Percentiles rank a stretch among this genome's conserved stretches.
Evolutionary conservation across 2,888 invertebrate genomes (phyloP).

Genomic region (Oxycera nigricornis): DNA sequence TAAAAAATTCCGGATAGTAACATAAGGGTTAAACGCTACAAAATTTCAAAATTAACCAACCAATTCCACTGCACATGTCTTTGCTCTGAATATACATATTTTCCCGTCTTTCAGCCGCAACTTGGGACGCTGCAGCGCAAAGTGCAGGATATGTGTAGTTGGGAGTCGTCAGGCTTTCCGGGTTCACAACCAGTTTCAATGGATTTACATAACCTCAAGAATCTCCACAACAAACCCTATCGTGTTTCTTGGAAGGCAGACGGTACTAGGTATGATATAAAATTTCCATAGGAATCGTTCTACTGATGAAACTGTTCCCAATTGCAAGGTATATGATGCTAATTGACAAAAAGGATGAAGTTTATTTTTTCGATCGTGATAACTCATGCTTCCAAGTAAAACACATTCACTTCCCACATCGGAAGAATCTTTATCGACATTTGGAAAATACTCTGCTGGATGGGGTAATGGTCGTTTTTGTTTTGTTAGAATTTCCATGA

Average conservation of each 20-base stretch:
- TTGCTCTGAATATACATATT: too few species aligned
- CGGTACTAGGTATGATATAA: conserved; percentile 76
- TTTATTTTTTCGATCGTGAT: conserved; percentile 96
- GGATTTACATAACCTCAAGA: conserved; percentile 79
- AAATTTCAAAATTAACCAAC: too few species aligned
- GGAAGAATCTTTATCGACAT: conserved; percentile 74
- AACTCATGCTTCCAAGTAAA: conserved; percentile 88
- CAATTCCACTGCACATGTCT: too few species aligned
- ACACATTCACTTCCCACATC: conserved; percentile 79
- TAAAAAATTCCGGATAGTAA: too few species aligned
- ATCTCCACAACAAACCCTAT: conserved; percentile 83
- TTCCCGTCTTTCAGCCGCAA: conserved; percentile 56
- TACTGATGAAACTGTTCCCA: conserved; percentile 21
- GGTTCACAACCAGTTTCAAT: conserved; percentile 98
- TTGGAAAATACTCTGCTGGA: conserved; percentile 86
- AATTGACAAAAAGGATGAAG: conserved; percentile 82
- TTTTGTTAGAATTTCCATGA: conserved; percentile 24
- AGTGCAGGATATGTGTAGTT: conserved; percentile 81
- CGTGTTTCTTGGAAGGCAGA: conserved; percentile 99
- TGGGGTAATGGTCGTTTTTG: conserved; percentile 71
- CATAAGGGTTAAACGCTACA: too few species aligned
- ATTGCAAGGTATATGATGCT: conserved; percentile 98
- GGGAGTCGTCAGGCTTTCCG: conserved; percentile 85
- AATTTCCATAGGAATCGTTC: neutral
- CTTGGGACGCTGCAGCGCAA: conserved; percentile 74